phyloP scores from a whole-genome alignment of 2,113 vertebrate genomes.

The Empidonax traillii region DNA sequence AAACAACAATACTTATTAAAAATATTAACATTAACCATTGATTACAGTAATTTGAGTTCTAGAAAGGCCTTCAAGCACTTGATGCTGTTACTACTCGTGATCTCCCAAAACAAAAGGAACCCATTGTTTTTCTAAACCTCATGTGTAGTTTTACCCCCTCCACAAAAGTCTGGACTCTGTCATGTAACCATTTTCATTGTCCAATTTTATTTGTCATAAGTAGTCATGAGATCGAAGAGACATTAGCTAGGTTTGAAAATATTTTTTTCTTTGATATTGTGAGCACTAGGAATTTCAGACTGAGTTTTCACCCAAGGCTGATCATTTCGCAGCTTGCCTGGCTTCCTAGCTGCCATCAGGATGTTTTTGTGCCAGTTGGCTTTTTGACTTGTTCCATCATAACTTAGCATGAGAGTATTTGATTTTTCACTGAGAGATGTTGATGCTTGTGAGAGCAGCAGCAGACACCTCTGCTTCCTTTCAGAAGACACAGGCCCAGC shows the following conservation, averaged over 20 bases:
- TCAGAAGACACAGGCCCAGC: background rate
- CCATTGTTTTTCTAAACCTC: background rate
- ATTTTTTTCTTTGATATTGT: slow-evolving; percentile 27
- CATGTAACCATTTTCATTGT: background rate
- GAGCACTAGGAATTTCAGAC: background rate
- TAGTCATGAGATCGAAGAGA: background rate
- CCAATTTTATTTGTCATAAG: slow-evolving; percentile 3
- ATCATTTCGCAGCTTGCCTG: background rate
- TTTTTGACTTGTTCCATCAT: background rate
- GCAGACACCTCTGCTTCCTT: background rate
- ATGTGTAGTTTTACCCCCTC: background rate
- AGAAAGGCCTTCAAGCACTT: background rate
- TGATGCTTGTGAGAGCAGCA: background rate
- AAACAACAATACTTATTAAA: background rate
- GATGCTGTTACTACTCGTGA: background rate
- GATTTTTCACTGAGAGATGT: background rate
- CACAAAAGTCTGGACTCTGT: background rate
- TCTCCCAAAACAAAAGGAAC: background rate
- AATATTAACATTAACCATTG: background rate
- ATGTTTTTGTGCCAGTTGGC: slow-evolving; percentile 8
- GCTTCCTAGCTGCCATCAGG: background rate
- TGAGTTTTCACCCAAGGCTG: background rate
- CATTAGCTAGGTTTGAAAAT: slow-evolving; percentile 40
- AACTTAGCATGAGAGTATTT: background rate
- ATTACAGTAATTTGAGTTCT: background rate